Evolutionary conservation across 2,113 vertebrate species (phyloP).

Genomic region (Mystacornis crossleyi): DNA sequence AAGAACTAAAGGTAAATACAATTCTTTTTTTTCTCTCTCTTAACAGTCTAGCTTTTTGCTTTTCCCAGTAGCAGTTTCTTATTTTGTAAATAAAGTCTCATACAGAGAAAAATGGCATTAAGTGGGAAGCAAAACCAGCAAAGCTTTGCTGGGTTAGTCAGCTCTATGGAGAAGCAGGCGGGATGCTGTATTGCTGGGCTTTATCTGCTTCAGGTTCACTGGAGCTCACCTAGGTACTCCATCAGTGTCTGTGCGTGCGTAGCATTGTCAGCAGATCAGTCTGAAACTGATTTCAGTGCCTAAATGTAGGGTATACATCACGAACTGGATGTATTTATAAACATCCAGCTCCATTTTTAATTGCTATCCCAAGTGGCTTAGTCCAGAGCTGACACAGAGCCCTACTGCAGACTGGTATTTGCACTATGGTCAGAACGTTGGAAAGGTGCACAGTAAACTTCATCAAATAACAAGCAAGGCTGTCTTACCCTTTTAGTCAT

Average conservation of each 20-base stretch:
- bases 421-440: neutral
- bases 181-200: neutral
- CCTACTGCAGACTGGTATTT: neutral
- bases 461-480: neutral
- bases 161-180: neutral
- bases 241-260: fast-evolving
- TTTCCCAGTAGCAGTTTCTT: neutral
- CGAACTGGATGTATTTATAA: neutral
- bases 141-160: neutral
- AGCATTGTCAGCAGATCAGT: neutral
- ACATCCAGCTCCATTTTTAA: neutral
- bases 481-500: neutral
- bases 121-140: neutral
- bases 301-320: neutral
- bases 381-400: neutral
- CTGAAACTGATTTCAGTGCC: neutral
- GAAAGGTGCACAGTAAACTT: neutral
- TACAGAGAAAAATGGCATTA: neutral
- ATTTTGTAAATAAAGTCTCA: neutral
- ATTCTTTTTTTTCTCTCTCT: neutral
- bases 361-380: neutral
- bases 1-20: constrained; percentile 85
- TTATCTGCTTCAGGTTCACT: neutral
- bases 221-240: neutral
- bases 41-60: neutral